These are phyloP conservation scores for Gallinago stenura DNA, from an alignment of 2,797 vertebrate genomes.

Conservation along the genomic window DNA sequence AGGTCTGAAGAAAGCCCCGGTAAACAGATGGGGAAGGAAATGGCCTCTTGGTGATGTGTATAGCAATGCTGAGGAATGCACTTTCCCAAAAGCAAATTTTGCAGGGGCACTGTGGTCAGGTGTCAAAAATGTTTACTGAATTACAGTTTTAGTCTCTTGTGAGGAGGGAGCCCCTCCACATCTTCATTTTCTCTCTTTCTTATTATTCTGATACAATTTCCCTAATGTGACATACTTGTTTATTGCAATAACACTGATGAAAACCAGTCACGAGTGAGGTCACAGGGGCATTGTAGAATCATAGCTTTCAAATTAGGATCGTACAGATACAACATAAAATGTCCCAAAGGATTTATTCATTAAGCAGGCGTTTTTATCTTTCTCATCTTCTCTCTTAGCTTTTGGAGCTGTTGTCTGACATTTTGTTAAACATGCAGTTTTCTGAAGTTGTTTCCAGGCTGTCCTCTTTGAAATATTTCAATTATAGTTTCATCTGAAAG, in stretches of 20 bases:
- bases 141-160: background rate
- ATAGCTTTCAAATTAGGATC: background rate
- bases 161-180: background rate
- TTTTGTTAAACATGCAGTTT: background rate
- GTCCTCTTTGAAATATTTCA: background rate
- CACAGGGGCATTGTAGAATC: background rate
- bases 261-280: background rate
- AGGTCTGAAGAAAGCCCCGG: background rate
- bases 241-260: background rate
- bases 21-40: background rate
- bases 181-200: background rate
- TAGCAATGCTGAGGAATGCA: rapidly evolving
- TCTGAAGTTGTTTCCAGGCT: background rate
- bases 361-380: background rate
- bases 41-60: background rate
- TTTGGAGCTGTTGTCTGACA: background rate
- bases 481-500: background rate
- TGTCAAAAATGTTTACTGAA: background rate
- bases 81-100: background rate
- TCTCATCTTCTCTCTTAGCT: background rate
- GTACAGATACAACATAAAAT: background rate
- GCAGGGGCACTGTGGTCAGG: background rate
- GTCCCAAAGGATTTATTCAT: background rate
- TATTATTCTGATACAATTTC: background rate
- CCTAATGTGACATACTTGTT: background rate